Base-by-base conservation (phyloP, 2,888 invertebrate species). In the Callyntrura sp. region DNA sequence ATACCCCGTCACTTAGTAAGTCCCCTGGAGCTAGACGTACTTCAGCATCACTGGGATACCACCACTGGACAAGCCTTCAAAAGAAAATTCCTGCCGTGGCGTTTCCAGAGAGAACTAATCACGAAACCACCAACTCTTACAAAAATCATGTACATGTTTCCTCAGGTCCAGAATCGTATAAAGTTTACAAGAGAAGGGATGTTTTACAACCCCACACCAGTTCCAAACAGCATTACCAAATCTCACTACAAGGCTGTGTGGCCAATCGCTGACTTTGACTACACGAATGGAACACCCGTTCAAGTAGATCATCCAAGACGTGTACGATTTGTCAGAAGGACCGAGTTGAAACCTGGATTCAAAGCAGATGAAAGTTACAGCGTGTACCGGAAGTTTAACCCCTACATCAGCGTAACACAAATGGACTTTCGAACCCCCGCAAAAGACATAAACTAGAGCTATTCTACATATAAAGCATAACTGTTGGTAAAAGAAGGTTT, bases 251-350 rank as follows among this genome's bases (percentile, higher is more conserved):
- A 12, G n/a, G 55, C 84, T 17, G 62, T 55, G 6, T 12, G 35
- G 0, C 84, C 84, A n/a, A 55, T 35, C 23, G 70, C 70, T 23
- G 84, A 84, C 20, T 70, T 84, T 48, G 84, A 84, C 62, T 84
- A 55, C 20, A 6, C 9, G 35, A 84, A 84, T 43, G 84, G 84
- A 9, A 70, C 84, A 4, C n/a, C 55, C 11, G 84, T 43, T 20
- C 84, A 84, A 23, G 84, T 84, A 0, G 35, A 2, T 8, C 51
- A 84, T 55, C 84, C 84, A 2, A 2, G 84, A 28, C 35, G 48
- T 9, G 48, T 79, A 11, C 1, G 79, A 20, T 79, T 79, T 79
- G 79, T 79, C 9, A 35, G 79, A 43, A 57, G 79, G 11, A 79
- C 79, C 6, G 79, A 79, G 35, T 12, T 79, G 48, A 65, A 68